phyloP scores from a whole-genome alignment of 2,888 invertebrate species.

The Drosophila cyrtoloma region DNA sequence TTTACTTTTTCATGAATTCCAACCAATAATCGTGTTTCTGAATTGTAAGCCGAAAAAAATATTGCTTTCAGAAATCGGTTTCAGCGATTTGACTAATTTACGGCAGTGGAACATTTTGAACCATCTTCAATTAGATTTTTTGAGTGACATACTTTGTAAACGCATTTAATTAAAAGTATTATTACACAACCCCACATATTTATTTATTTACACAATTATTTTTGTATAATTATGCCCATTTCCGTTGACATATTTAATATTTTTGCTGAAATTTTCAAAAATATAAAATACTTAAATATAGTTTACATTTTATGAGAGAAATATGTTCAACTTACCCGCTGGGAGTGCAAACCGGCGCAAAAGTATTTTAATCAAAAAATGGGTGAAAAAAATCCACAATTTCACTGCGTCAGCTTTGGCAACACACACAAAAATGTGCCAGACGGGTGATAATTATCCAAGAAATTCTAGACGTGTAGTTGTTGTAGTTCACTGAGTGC shows the following conservation, averaged over 20 bases:
- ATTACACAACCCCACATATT: background rate
- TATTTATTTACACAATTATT: background rate
- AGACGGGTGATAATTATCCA: slow-evolving; percentile 67
- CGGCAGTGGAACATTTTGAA: background rate
- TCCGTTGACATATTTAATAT: background rate
- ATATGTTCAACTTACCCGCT: slow-evolving; percentile 52
- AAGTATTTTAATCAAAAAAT: slow-evolving; percentile 28
- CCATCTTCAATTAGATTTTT: background rate
- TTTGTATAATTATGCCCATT: background rate
- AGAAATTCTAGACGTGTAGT: slow-evolving; percentile 60
- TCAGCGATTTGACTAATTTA: background rate
- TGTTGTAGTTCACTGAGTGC: slow-evolving; percentile 15
- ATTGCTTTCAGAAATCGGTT: background rate
- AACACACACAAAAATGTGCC: slow-evolving; percentile 49
- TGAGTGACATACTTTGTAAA: background rate
- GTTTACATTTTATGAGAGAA: slow-evolving; percentile 13
- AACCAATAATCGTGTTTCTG: background rate
- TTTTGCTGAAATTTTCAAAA: slow-evolving; percentile 13
- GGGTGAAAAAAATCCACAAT: slow-evolving; percentile 41
- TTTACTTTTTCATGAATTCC: background rate
- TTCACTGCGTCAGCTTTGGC: slow-evolving; percentile 62
- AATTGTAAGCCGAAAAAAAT: too few species aligned
- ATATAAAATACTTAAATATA: slow-evolving; percentile 9
- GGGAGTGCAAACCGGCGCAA: slow-evolving; percentile 65
- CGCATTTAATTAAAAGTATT: background rate